A percentile compares a stretch with the other conserved stretches of the same genome.
Conservation (phyloP, 2,888 invertebrate genomes). For the Pelosia muscerda region DNA sequence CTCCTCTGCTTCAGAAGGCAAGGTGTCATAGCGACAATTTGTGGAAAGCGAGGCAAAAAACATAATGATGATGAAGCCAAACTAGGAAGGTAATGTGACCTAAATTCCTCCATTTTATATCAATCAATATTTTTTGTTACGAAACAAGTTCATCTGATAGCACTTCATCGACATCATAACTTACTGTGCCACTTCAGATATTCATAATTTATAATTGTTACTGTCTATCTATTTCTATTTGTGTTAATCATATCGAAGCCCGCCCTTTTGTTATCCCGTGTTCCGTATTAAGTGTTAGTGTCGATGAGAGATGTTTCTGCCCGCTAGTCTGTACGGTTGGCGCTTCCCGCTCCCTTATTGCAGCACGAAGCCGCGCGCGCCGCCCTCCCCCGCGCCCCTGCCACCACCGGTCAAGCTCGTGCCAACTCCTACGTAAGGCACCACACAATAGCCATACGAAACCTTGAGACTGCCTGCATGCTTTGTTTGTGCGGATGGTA, state of each 20-base stretch:
- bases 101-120: constrained; percentile 4
- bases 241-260: constrained; percentile 50
- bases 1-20: constrained; percentile 90
- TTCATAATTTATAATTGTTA: constrained; percentile 52
- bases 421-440: constrained; percentile 90
- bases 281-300: constrained; percentile 74
- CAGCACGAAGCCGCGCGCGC: constrained; percentile 94
- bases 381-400: constrained; percentile 92
- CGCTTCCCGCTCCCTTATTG: constrained; percentile 98
- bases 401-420: constrained; percentile 92
- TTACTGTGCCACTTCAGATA: constrained; percentile 40
- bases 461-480: constrained; percentile 78
- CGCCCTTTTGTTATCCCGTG: constrained; percentile 51
- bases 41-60: constrained; percentile 89
- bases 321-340: constrained; percentile 97
- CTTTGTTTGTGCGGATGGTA: constrained; percentile 80
- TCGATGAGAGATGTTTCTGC: constrained; percentile 87
- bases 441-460: constrained; percentile 62
- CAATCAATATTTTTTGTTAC: constrained; percentile 35
- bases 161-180: constrained; percentile 74
- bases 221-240: constrained; percentile 51
- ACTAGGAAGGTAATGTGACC: constrained; percentile 90
- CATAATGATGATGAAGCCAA: constrained; percentile 94
- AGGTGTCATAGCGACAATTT: constrained; percentile 90
- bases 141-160: constrained; percentile 54